Evolutionary conservation across 2,113 vertebrate species (phyloP), one percentile per base, ranked within the genome.

Genomic region (Nicator chloris): DNA sequence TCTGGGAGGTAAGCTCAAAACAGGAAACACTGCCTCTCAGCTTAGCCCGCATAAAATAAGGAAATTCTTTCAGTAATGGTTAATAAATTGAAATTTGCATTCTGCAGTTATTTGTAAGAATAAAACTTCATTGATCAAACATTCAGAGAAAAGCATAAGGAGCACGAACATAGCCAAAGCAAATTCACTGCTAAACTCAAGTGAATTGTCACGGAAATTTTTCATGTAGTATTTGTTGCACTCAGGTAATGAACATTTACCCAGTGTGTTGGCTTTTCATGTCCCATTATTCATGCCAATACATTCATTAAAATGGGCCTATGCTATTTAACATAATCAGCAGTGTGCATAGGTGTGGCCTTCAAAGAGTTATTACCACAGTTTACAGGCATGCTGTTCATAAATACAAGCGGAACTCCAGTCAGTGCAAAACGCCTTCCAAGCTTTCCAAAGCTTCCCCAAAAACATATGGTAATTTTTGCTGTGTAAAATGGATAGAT

Each of bases 161-260:
- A 54, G 47, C 85, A 60, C 1, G 0, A 86, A 75, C 44, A 60
- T 2, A 94, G 75, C 47, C 77, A 96, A 59, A 89, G 85, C 84
- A 91, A 90, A 94, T 89, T 90, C 79, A 28, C 59, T 75, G 79
- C 66, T 95, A 82, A 90, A 70, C 44, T 93, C 65, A 40, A 80
- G 65, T 35, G 73, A 75, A 76, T 16, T 21, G 42, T 65, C 30
- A 56, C 59, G 54, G 79, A 90, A 86, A 96, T 92, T 91, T 66
- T 94, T 82, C 23, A 6, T 70, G 64, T 69, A 94, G 79, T 47
- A 92, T 94, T 95, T 95, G 92, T 86, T 92, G 90, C 92, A 70
- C 44, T 93, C 93, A 93, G 88, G 93, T 94, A 96, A 91, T 49
- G 82, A 96, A 91, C 87, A 50, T 88, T 96, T 94, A 96, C 88